Conservation (phyloP, 1,140 invertebrate species). For the Pseudomyrmex dendroicus region DNA sequence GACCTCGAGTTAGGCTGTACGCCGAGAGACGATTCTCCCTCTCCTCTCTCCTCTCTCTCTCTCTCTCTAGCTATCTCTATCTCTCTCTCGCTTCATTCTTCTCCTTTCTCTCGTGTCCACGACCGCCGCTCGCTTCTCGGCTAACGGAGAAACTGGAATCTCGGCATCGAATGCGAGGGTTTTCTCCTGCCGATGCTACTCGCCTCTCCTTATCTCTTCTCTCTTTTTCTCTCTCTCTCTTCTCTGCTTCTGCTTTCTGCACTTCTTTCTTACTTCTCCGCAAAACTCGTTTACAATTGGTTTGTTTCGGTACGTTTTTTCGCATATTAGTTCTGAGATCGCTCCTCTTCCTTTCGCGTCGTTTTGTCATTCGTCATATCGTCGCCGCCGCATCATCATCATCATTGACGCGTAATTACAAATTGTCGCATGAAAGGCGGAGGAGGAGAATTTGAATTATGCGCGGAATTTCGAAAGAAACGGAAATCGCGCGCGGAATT, state of each 20-base stretch:
- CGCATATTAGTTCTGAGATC: background rate
- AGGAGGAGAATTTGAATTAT: constrained; percentile 56
- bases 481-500: background rate
- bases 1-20: constrained; percentile 76
- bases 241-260: too few species aligned
- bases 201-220: constrained; percentile 30
- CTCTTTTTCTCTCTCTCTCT: background rate
- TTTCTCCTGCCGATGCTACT: constrained; percentile 36
- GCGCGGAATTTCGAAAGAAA: constrained; percentile 61
- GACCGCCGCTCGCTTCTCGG: constrained; percentile 45
- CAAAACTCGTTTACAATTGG: constrained; percentile 62
- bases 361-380: constrained; percentile 59
- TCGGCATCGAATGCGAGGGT: constrained; percentile 57
- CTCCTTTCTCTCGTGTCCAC: constrained; percentile 31
- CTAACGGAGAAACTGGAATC: constrained; percentile 76
- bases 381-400: constrained; percentile 42
- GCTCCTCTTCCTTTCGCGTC: constrained; percentile 17
- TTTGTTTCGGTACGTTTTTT: constrained; percentile 29
- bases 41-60: background rate
- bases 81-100: constrained; percentile 2
- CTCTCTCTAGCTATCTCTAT: background rate
- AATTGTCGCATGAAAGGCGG: too few species aligned
- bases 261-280: constrained; percentile 47
- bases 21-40: constrained; percentile 42
- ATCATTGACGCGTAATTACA: too few species aligned